These are phyloP conservation scores for Harpagoxenus sublaevis DNA, from an alignment of 2,888 invertebrate species.

Conservation along the genomic window DNA sequence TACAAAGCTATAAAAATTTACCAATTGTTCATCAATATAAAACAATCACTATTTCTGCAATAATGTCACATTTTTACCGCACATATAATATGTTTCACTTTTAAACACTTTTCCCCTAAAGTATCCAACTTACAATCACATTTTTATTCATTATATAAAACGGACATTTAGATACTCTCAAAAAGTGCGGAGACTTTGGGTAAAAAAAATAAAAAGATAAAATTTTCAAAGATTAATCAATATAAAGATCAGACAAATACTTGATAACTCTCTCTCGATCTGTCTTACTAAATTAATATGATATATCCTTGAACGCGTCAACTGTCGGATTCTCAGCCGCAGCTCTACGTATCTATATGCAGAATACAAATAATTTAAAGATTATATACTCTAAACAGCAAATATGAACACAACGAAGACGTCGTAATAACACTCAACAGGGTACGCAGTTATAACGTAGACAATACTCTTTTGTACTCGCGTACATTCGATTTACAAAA, in stretches of 20 bases:
- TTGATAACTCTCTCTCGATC: constrained; percentile 10
- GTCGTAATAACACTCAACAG: constrained; percentile 56
- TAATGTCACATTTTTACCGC: neutral
- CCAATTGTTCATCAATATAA: constrained; percentile 6
- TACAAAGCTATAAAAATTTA: constrained; percentile 36
- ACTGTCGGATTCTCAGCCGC: constrained; percentile 61
- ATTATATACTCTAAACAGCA: constrained; percentile 69
- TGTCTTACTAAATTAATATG: constrained; percentile 16
- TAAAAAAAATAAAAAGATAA: constrained; percentile 21
- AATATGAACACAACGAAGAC: constrained; percentile 72
- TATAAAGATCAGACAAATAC: constrained; percentile 41
- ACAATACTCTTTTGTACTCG: constrained; percentile 6
- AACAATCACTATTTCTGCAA: neutral
- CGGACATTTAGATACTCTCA: neutral
- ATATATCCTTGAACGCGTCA: constrained; percentile 31
- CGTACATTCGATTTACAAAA: neutral
- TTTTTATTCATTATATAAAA: neutral
- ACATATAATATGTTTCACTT: constrained; percentile 11
- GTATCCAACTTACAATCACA: constrained; percentile 3
- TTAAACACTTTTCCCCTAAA: constrained; percentile 2
- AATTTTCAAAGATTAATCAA: constrained; percentile 18
- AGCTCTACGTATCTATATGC: constrained; percentile 27
- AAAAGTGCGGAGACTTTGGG: neutral
- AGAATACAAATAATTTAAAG: constrained; percentile 63
- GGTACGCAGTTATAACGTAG: constrained; percentile 28